These are phyloP conservation scores for Paraplagusia blochii DNA, from an alignment of 2,113 vertebrate genomes.

Conservation along the genomic window DNA sequence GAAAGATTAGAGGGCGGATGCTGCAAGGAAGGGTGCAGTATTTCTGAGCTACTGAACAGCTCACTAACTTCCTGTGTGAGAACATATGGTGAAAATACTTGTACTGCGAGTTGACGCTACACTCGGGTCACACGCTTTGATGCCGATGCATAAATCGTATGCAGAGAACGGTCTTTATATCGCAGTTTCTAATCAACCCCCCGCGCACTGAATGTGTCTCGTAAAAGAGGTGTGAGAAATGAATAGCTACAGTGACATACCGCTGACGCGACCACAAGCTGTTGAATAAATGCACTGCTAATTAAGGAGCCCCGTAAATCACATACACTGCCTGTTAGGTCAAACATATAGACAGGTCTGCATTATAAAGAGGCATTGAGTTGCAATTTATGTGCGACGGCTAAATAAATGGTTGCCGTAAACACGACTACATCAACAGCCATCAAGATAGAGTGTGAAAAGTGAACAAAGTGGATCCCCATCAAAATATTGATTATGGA, in stretches of 20 bases:
- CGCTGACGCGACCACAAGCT: constrained; percentile 28
- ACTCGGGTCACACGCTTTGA: constrained; percentile 13
- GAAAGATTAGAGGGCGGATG: too few species aligned
- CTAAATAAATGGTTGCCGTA: constrained; percentile 1
- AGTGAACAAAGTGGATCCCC: too few species aligned
- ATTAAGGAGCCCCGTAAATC: constrained; percentile 35
- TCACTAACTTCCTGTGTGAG: too few species aligned
- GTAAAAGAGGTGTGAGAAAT: constrained; percentile 46
- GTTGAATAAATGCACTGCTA: constrained; percentile 27
- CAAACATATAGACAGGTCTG: neutral
- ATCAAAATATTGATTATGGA: neutral
- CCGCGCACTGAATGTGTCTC: constrained; percentile 5
- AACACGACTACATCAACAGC: neutral
- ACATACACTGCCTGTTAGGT: constrained; percentile 9
- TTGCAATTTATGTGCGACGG: too few species aligned
- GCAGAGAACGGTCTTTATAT: constrained; percentile 64
- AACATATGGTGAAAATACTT: too few species aligned
- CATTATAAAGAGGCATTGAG: too few species aligned
- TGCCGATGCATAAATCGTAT: constrained; percentile 55
- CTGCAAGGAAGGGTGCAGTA: too few species aligned
- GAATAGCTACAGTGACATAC: constrained; percentile 35
- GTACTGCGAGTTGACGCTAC: constrained; percentile 5
- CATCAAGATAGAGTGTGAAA: too few species aligned
- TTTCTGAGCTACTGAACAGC: too few species aligned
- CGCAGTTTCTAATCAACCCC: constrained; percentile 64